These are phyloP conservation scores for Cynopterus brachyotis DNA, from an alignment of 2,113 vertebrate genomes.

Conservation along the genomic window DNA sequence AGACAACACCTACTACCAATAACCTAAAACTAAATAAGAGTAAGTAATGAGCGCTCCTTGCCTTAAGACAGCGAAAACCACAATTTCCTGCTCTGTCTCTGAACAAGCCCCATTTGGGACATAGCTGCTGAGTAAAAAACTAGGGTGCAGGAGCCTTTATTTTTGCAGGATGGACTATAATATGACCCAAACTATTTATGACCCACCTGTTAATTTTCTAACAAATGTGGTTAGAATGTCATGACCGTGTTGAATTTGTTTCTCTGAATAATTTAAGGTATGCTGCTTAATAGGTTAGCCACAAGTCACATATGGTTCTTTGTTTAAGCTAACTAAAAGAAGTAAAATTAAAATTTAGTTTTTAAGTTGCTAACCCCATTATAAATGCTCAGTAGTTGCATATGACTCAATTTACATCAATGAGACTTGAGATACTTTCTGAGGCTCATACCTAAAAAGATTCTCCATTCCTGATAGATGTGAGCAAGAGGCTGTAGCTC, in stretches of 20 bases:
- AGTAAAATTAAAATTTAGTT: background rate
- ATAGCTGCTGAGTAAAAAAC: background rate
- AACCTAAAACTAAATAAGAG: background rate
- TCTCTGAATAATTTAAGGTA: background rate
- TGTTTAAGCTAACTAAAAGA: background rate
- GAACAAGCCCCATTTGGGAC: background rate
- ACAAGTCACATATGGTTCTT: background rate
- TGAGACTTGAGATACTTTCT: background rate
- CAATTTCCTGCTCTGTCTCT: background rate
- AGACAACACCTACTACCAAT: background rate
- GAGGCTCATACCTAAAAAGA: background rate
- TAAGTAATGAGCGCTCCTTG: background rate
- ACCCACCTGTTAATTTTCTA: background rate
- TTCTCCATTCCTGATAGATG: background rate
- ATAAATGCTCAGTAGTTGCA: background rate
- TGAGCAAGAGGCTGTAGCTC: too few relatives aligned
- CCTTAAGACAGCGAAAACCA: background rate
- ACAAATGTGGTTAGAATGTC: background rate
- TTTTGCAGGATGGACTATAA: background rate
- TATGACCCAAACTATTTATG: background rate
- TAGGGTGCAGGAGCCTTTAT: background rate
- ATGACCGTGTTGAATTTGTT: background rate
- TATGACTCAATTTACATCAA: background rate
- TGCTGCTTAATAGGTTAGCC: background rate
- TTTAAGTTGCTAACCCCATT: background rate